A percentile compares a stretch with the other conserved stretches of the same genome.
Conservation (phyloP, 2,888 invertebrate species). For the Venusia cambrica region DNA sequence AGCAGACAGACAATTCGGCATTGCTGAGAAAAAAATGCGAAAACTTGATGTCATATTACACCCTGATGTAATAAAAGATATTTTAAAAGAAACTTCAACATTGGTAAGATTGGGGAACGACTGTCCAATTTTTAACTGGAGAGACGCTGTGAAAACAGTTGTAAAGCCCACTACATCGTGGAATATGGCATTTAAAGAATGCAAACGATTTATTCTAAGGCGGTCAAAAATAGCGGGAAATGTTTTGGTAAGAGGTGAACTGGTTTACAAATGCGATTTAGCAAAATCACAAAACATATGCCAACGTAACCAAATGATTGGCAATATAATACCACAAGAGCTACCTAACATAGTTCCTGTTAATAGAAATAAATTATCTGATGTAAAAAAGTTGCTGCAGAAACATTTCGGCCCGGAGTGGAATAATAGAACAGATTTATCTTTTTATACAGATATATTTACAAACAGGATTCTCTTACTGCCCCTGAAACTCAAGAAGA, state of each 20-base stretch:
- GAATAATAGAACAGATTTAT: too few relatives aligned
- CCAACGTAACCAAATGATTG: background rate
- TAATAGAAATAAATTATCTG: conserved; percentile 3
- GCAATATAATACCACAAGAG: conserved; percentile 5
- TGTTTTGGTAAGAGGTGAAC: conserved; percentile 2
- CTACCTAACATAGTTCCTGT: conserved; percentile 1
- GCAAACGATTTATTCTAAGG: conserved; percentile 2
- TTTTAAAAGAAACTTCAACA: too few relatives aligned
- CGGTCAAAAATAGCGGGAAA: conserved; percentile 4
- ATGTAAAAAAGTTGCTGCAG: conserved; percentile 1
- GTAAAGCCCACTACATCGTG: conserved; percentile 1
- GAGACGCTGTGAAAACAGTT: conserved; percentile 17
- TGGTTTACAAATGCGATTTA: conserved; percentile 1
- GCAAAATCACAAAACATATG: conserved; percentile 2
- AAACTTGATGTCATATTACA: too few relatives aligned
- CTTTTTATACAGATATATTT: too few relatives aligned
- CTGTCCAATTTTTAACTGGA: conserved; percentile 9
- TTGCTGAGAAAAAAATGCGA: too few relatives aligned
- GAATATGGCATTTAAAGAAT: conserved; percentile 1
- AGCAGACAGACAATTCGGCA: conserved; percentile 22
- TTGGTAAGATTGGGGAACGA: too few relatives aligned
- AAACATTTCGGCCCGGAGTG: conserved; percentile 1
- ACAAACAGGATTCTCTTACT: too few relatives aligned
- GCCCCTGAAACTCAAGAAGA: too few relatives aligned
- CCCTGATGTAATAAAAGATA: too few relatives aligned